Base-by-base conservation (phyloP, 2,888 invertebrate species). In the Allygus modestus region DNA sequence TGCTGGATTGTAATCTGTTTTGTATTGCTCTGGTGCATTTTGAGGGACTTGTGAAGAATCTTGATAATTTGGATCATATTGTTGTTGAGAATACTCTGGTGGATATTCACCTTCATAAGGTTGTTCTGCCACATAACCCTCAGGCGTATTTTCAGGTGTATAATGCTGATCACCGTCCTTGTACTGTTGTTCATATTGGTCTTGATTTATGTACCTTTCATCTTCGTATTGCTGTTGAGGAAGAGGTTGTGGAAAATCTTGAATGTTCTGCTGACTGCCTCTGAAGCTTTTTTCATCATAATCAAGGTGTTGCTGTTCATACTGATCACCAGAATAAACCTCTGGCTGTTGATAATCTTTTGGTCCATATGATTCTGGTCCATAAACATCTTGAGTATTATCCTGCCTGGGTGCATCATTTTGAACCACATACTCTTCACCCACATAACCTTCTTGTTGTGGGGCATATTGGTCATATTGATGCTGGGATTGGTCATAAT, bases 81-180 rank as follows among this genome's bases (percentile, higher is more conserved):
- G 58, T 69, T 69, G 31, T 28, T 77, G 46, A 46, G 46, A n/a
- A 26, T 77, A 46, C 26, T 77, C 46, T 5, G 33, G 46, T 26
- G 77, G 77, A 26, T 77, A 46, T 17, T 77, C 77, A 41, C 77
- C 46, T 77, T 77, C 77, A 46, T 20, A 73, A 23, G 23, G 54
- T 69, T 73, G 73, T 11, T 37, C 43, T 23, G 73, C 26, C 20
- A 20, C 37, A 41, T 73, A 41, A 43, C 9, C 41, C 26, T 65
- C 28, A 15, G 65, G 15, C 9, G 15, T 1, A 65, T 37, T 37
- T 73, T 37, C 73, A 7, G 73, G n/a, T n/a, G 37, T 4, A 37
- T 73, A 41, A 20, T 73, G 73, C 37, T 69, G 31, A 31, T 37
- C 20, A 23, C 0, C 26, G 58, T 58, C 26, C 58, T 58, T 23